phyloP scores from a whole-genome alignment of 2,888 invertebrate species.

The Lysandra coridon region DNA sequence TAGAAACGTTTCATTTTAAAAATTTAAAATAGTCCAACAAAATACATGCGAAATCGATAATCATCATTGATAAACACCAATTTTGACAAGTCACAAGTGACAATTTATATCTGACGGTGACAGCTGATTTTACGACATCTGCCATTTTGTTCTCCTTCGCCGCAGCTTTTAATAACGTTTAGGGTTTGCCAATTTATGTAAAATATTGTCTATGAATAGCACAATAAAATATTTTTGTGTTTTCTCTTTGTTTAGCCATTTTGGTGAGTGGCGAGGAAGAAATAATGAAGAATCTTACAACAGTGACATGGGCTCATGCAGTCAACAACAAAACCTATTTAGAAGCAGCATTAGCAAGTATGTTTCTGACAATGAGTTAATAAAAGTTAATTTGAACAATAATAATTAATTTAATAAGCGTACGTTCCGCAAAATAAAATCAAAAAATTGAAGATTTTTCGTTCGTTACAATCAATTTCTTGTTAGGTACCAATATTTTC shows the following conservation, averaged over 20 bases:
- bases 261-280: conserved; percentile 62
- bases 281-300: conserved; percentile 83
- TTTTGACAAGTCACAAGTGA: background rate
- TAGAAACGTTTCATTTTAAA: background rate
- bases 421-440: background rate
- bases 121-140: background rate
- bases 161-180: background rate
- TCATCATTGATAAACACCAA: background rate
- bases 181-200: background rate
- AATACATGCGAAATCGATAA: background rate
- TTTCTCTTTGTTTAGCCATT: conserved; percentile 53
- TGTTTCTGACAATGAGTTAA: conserved; percentile 43
- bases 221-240: background rate
- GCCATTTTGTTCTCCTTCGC: background rate
- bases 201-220: background rate
- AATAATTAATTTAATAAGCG: too few species aligned
- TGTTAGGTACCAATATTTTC: too few species aligned
- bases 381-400: background rate
- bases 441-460: too few species aligned
- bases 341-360: conserved; percentile 81
- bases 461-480: too few species aligned
- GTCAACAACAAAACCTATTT: conserved; percentile 87
- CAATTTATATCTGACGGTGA: background rate
- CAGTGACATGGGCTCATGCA: conserved; percentile 92
- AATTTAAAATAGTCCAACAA: background rate